phyloP scores from a whole-genome alignment of 2,888 invertebrate species.

The Ptilodon capucinus region DNA sequence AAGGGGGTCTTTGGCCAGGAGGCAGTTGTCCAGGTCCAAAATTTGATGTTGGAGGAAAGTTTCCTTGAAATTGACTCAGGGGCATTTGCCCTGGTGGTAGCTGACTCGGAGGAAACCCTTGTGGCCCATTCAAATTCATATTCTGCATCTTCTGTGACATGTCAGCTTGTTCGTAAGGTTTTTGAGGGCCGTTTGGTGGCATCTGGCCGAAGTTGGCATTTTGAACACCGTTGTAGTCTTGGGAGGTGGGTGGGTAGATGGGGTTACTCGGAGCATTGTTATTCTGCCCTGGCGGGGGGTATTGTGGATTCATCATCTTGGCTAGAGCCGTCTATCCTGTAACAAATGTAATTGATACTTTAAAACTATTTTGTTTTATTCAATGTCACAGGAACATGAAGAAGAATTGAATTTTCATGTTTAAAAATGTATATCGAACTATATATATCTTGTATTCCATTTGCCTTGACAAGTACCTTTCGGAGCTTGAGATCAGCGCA shows the following conservation, averaged over 20 bases:
- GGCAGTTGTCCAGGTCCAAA: conserved; percentile 45
- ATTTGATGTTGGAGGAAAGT: conserved; percentile 55
- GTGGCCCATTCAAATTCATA: conserved; percentile 69
- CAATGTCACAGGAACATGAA: too few relatives aligned
- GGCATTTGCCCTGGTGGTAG: conserved; percentile 58
- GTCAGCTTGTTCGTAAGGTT: conserved; percentile 52
- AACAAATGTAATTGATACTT: too few relatives aligned
- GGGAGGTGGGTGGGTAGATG: conserved; percentile 59
- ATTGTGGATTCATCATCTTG: conserved; percentile 78
- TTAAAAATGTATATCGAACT: too few relatives aligned
- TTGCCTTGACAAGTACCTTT: too few relatives aligned
- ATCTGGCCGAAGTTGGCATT: conserved; percentile 67
- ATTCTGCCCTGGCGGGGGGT: conserved; percentile 72
- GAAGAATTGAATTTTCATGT: too few relatives aligned
- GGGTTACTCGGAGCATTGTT: conserved; percentile 73
- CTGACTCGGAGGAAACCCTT: conserved; percentile 60
- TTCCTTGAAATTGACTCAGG: conserved; percentile 52
- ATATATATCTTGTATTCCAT: too few relatives aligned
- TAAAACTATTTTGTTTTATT: too few relatives aligned
- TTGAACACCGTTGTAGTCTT: conserved; percentile 70
- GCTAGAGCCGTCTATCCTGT: conserved; percentile 53
- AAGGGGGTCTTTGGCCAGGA: conserved; percentile 36
- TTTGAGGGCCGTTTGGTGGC: conserved; percentile 54
- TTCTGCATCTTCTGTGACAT: conserved; percentile 76
- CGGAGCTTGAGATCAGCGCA: too few relatives aligned